Conservation (phyloP, 2,797 vertebrate species). For the Acomys russatus region DNA sequence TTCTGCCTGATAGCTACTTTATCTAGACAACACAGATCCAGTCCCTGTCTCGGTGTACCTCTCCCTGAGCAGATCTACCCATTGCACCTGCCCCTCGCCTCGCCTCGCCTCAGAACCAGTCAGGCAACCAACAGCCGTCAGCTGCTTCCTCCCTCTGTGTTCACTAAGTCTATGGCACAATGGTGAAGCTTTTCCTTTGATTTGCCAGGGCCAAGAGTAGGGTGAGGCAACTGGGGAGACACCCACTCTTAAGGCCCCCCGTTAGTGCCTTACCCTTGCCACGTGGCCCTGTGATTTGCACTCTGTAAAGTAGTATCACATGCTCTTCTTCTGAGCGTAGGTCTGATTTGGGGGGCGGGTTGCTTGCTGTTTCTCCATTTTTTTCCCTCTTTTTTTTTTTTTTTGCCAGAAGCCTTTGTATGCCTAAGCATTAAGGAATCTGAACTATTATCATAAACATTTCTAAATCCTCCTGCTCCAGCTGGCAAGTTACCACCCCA, state of each 20-base stretch:
- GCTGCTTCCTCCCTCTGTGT: constrained; percentile 40
- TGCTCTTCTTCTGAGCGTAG: constrained; percentile 54
- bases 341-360: constrained; percentile 32
- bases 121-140: not conserved
- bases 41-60: not conserved
- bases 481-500: constrained; percentile 24
- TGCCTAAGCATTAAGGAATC: constrained; percentile 63
- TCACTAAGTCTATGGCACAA: constrained; percentile 30
- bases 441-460: constrained; percentile 66
- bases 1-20: constrained; percentile 34
- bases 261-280: constrained; percentile 72
- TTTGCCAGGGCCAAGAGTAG: constrained; percentile 76
- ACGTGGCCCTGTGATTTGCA: constrained; percentile 59
- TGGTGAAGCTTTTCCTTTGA: constrained; percentile 70
- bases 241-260: constrained; percentile 57
- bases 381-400: no score
- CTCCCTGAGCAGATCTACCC: constrained; percentile 41
- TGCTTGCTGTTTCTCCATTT: constrained; percentile 70
- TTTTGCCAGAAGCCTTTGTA: constrained; percentile 59
- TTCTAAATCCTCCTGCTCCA: constrained; percentile 40
- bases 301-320: constrained; percentile 56
- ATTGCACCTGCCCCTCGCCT: not conserved
- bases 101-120: constrained; percentile 28
- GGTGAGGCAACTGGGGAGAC: constrained; percentile 68
- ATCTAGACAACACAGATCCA: not conserved